These are phyloP conservation scores for Diabrotica undecimpunctata DNA, from an alignment of 1,140 invertebrate species.

Conservation along the genomic window DNA sequence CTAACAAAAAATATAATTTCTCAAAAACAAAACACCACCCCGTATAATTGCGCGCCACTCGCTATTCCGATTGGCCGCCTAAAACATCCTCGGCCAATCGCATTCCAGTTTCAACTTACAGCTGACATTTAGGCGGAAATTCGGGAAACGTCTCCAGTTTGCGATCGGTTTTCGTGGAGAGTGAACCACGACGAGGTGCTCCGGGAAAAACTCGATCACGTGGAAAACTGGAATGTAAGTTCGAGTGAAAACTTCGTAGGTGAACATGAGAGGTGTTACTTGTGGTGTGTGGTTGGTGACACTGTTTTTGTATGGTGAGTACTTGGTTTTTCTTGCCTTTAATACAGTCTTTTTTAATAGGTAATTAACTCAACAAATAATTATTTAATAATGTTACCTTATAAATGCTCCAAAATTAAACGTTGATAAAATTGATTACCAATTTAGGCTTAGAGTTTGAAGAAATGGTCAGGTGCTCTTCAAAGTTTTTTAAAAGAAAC, in stretches of 20 bases:
- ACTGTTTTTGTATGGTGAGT: constrained; percentile 27
- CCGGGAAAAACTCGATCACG: constrained; percentile 21
- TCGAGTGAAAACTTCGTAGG: background rate
- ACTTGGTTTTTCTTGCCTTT: no score
- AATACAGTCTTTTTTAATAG: no score
- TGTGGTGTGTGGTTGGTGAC: constrained; percentile 24
- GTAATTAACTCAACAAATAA: no score
- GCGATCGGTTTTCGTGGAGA: constrained; percentile 19
- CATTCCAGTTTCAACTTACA: constrained; percentile 13
- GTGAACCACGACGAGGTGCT: constrained; percentile 3
- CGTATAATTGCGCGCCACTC: constrained; percentile 25
- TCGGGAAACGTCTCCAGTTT: constrained; percentile 23
- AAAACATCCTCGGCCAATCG: constrained; percentile 22
- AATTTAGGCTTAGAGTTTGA: no score
- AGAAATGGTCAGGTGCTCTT: no score
- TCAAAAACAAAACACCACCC: background rate
- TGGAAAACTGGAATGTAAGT: constrained; percentile 6
- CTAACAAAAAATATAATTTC: no score
- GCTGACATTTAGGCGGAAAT: constrained; percentile 23
- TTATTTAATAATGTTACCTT: no score
- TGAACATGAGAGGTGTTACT: constrained; percentile 21
- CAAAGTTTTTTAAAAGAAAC: no score
- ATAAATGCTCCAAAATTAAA: no score
- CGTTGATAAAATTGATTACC: no score
- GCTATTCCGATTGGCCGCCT: constrained; percentile 21